Percentiles rank a stretch among this genome's conserved stretches.
Evolutionary conservation across 2,888 invertebrate species (phyloP).

Genomic region (Ditylenchus weischeri): DNA sequence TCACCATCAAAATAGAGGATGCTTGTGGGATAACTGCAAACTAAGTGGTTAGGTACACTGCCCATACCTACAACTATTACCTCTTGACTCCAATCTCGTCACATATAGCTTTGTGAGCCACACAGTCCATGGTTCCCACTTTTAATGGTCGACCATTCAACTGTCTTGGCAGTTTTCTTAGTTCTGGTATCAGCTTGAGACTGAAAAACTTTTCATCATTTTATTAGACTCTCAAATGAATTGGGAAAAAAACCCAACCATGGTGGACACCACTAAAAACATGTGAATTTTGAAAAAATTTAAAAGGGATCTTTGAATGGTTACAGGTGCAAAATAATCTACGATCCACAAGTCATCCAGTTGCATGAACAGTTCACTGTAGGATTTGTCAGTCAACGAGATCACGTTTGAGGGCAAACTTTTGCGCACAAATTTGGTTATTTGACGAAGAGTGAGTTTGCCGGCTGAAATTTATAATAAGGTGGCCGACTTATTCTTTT

Average conservation of each 20-base stretch:
- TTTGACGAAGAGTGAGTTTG: slow-evolving; percentile 60
- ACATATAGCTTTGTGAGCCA: slow-evolving; percentile 46
- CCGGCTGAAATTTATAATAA: slow-evolving; percentile 58
- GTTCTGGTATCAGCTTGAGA: slow-evolving; percentile 69
- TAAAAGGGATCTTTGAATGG: background rate
- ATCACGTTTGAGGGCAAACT: slow-evolving; percentile 56
- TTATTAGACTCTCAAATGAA: too few species aligned
- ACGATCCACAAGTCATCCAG: slow-evolving; percentile 67
- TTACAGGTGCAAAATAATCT: slow-evolving; percentile 71
- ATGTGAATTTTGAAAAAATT: background rate
- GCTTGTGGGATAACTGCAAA: slow-evolving; percentile 70
- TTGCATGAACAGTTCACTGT: slow-evolving; percentile 36
- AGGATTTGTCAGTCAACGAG: slow-evolving; percentile 60
- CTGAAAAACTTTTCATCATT: too few species aligned
- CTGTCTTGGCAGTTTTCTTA: slow-evolving; percentile 68
- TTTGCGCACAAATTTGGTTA: slow-evolving; percentile 61
- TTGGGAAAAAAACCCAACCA: slow-evolving; percentile 60
- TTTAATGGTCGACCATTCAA: slow-evolving; percentile 48
- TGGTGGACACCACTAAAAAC: slow-evolving; percentile 71
- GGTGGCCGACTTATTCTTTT: too few species aligned
- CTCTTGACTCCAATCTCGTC: slow-evolving; percentile 42
- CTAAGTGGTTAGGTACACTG: background rate
- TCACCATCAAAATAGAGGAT: slow-evolving; percentile 68
- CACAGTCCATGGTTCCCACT: slow-evolving; percentile 51
- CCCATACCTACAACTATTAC: slow-evolving; percentile 17